A percentile compares a stretch with the other conserved stretches of the same genome.
Evolutionary conservation across 2,888 invertebrate species (phyloP).

Genomic region (Coenonympha glycerion): DNA sequence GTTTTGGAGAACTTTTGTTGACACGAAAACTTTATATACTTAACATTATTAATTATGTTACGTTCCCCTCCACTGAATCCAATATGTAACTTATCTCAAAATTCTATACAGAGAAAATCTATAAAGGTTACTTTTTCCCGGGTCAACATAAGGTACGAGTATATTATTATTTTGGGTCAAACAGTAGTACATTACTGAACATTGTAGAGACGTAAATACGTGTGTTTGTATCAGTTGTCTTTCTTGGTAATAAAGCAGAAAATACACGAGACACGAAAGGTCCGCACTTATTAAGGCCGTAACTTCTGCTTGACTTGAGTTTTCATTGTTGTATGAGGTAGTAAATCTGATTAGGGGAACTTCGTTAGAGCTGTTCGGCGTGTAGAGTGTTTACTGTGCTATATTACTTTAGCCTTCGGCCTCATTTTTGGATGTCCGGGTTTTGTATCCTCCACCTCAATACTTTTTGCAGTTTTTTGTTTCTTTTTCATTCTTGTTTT

Average conservation of each 20-base stretch:
- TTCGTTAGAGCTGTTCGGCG: constrained; percentile 3
- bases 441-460: too few species aligned
- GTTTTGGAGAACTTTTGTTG: too few species aligned
- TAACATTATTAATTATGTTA: too few species aligned
- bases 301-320: constrained; percentile 10
- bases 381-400: constrained; percentile 4
- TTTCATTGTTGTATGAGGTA: constrained; percentile 7
- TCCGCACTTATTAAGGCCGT: constrained; percentile 8
- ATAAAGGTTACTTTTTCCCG: too few species aligned
- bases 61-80: too few species aligned
- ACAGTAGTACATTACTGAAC: background rate
- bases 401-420: background rate
- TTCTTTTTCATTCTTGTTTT: too few species aligned
- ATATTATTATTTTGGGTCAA: background rate
- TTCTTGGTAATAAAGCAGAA: background rate
- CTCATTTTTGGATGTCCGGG: background rate
- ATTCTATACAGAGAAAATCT: too few species aligned
- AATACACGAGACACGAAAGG: background rate
- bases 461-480: too few species aligned
- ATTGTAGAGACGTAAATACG: background rate
- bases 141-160: too few species aligned
- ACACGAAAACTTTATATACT: too few species aligned
- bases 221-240: background rate
- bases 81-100: too few species aligned
- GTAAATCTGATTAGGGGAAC: constrained; percentile 8